Conservation (phyloP, 1,140 invertebrate genomes). For the Lepidurus apus region DNA sequence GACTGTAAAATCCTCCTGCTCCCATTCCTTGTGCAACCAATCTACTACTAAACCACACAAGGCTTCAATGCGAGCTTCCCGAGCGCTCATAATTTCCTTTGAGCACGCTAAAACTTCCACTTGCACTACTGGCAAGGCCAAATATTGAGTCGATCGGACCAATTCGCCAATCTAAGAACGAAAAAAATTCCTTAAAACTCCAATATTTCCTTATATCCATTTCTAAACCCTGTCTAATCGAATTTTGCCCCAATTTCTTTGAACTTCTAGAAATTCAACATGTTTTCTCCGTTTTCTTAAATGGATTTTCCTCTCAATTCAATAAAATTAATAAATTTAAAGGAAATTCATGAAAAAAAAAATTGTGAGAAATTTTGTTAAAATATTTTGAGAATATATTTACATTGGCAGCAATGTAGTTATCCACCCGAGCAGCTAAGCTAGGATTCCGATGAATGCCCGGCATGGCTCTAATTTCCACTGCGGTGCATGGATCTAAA, state of each 20-base stretch:
- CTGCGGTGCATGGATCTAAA: slow-evolving; percentile 61
- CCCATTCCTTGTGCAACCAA: slow-evolving; percentile 57
- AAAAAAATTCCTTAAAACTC: slow-evolving; percentile 30
- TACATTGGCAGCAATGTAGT: slow-evolving; percentile 65
- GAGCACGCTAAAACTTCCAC: slow-evolving; percentile 61
- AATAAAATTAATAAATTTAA: not conserved
- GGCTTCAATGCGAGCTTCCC: slow-evolving; percentile 50
- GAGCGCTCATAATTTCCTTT: slow-evolving; percentile 55
- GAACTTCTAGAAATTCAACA: too few relatives aligned
- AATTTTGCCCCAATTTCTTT: too few relatives aligned
- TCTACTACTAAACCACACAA: slow-evolving; percentile 61
- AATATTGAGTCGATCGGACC: slow-evolving; percentile 48
- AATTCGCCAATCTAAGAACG: slow-evolving; percentile 53
- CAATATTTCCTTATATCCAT: too few relatives aligned
- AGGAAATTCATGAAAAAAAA: not conserved
- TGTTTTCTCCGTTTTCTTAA: too few relatives aligned
- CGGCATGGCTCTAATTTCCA: slow-evolving; percentile 61
- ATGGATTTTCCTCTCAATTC: not conserved
- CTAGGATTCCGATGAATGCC: slow-evolving; percentile 58
- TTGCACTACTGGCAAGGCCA: slow-evolving; percentile 32
- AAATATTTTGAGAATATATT: not conserved
- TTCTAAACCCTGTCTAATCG: too few relatives aligned
- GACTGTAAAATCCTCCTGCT: slow-evolving; percentile 48
- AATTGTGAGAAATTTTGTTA: not conserved
- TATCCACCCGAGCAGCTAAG: slow-evolving; percentile 59